phyloP scores from a whole-genome alignment of 2,888 invertebrate species.

The Craniophora ligustri region DNA sequence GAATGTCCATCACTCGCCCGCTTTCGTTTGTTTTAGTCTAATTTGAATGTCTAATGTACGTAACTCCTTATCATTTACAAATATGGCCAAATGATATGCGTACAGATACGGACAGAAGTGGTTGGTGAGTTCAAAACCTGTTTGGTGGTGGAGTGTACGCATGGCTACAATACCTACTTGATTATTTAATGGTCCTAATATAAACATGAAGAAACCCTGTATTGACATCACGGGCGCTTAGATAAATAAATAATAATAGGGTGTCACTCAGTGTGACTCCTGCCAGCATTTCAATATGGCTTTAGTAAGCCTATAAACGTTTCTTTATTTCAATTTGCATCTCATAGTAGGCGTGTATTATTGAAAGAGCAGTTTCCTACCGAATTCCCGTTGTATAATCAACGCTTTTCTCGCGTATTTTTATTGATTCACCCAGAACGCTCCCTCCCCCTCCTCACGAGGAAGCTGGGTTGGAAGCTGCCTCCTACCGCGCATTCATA shows the following conservation, averaged over 20 bases:
- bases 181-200: conserved; percentile 6
- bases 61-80: conserved; percentile 66
- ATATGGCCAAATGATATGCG: conserved; percentile 66
- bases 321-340: conserved; percentile 68
- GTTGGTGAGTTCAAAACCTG: conserved; percentile 39
- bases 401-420: conserved; percentile 88
- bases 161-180: conserved; percentile 1
- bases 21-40: conserved; percentile 76
- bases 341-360: conserved; percentile 67
- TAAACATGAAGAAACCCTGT: conserved; percentile 8
- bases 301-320: conserved; percentile 62
- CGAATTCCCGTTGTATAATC: conserved; percentile 86
- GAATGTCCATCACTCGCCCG: conserved; percentile 82
- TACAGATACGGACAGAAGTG: conserved; percentile 42
- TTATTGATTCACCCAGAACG: conserved; percentile 84
- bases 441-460: conserved; percentile 69
- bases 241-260: conserved; percentile 26
- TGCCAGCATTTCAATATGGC: conserved; percentile 55
- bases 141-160: conserved; percentile 33
- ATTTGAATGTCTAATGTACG: conserved; percentile 83
- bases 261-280: conserved; percentile 27
- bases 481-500: conserved; percentile 89
- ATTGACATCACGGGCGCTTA: conserved; percentile 9
- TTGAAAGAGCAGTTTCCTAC: conserved; percentile 80
- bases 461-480: conserved; percentile 84